A percentile compares a stretch with the other conserved stretches of the same genome.
Evolutionary conservation across 2,113 vertebrate species (phyloP).

Genomic region (Cygnus atratus): DNA sequence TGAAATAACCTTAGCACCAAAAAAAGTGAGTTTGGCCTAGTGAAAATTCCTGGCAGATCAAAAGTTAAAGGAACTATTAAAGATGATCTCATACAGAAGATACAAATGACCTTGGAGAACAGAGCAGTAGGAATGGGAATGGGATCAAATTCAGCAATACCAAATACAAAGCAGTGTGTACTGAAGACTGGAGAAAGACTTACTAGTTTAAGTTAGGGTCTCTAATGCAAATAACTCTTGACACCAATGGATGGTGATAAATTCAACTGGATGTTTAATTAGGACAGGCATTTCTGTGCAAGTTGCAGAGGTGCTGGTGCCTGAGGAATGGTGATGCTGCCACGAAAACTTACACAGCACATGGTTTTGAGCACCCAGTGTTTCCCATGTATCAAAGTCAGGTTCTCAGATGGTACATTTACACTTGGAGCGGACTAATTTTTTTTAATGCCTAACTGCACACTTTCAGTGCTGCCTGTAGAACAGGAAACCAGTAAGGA

Average conservation of each 20-base stretch:
- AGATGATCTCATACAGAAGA: not conserved
- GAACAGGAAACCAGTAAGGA: not conserved
- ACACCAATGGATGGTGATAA: not conserved
- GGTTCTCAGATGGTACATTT: not conserved
- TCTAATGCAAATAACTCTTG: rapidly evolving
- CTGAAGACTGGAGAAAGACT: not conserved
- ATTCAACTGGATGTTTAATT: not conserved
- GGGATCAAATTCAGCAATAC: not conserved
- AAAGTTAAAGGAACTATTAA: not conserved
- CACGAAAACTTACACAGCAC: rapidly evolving
- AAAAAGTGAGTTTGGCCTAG: not conserved
- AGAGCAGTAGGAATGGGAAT: not conserved
- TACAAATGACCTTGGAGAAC: not conserved
- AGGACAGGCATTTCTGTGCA: not conserved
- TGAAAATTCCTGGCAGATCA: not conserved
- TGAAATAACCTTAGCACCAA: not conserved
- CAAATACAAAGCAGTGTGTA: rapidly evolving
- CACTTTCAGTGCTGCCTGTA: not conserved
- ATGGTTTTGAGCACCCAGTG: not conserved
- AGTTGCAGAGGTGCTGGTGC: not conserved
- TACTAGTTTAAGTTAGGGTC: not conserved
- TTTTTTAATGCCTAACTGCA: not conserved
- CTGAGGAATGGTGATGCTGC: not conserved
- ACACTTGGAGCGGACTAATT: not conserved
- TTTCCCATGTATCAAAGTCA: not conserved